These are phyloP conservation scores for Ophthalmolycus amberensis DNA, from an alignment of 2,113 vertebrate genomes.

Conservation along the genomic window DNA sequence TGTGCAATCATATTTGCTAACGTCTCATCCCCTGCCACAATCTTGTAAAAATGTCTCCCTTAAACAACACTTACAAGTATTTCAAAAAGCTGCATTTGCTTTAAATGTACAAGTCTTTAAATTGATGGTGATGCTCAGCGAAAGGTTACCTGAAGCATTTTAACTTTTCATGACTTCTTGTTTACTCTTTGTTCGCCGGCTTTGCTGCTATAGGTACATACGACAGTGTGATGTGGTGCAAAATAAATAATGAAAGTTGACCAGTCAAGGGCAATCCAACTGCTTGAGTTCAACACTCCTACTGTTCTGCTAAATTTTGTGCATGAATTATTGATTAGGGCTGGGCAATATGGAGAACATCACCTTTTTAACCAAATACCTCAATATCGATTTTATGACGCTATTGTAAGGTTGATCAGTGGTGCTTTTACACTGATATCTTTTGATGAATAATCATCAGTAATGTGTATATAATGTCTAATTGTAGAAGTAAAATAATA, in stretches of 20 bases:
- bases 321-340: slow-evolving; percentile 33
- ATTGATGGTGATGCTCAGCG: background rate
- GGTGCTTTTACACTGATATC: background rate
- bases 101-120: background rate
- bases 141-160: slow-evolving; percentile 1
- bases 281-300: background rate
- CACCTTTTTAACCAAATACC: background rate
- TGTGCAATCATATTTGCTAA: slow-evolving; percentile 35
- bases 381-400: background rate
- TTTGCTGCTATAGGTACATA: background rate
- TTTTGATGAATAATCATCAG: background rate
- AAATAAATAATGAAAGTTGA: slow-evolving; percentile 7
- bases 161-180: background rate
- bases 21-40: slow-evolving; percentile 22
- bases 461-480: background rate
- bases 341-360: background rate
- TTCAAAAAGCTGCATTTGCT: background rate
- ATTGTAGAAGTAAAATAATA: background rate
- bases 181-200: background rate
- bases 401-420: background rate
- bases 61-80: background rate
- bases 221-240: background rate
- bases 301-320: slow-evolving; percentile 13
- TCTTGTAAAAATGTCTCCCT: slow-evolving; percentile 9
- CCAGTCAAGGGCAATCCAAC: slow-evolving; percentile 16